Evolutionary conservation across 2,113 vertebrate species (phyloP).

Genomic region (Martes martes): DNA sequence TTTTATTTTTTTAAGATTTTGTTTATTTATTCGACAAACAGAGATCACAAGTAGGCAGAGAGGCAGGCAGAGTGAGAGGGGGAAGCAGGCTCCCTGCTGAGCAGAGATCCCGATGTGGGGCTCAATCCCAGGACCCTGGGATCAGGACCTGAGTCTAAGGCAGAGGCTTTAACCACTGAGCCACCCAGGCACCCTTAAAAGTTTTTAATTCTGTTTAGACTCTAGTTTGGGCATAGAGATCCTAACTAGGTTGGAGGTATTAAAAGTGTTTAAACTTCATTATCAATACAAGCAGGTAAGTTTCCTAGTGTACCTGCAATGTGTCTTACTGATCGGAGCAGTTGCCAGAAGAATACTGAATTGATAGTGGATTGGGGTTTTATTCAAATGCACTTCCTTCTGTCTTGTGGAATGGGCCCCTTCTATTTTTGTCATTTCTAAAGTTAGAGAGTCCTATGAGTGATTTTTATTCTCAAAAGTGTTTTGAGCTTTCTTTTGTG

Average conservation of each 20-base stretch:
- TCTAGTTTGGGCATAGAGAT: slow-evolving; percentile 46
- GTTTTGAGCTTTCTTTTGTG: not conserved
- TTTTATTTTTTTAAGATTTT: too few relatives aligned
- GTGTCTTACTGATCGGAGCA: slow-evolving; percentile 16
- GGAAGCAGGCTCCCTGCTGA: too few relatives aligned
- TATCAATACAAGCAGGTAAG: slow-evolving; percentile 30
- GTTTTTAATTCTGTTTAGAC: slow-evolving; percentile 47
- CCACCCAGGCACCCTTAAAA: not conserved
- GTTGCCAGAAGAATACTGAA: not conserved
- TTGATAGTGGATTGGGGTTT: not conserved
- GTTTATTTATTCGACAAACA: too few relatives aligned
- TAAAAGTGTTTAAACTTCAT: slow-evolving; percentile 66
- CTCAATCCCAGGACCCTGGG: too few relatives aligned
- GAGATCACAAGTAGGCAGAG: too few relatives aligned
- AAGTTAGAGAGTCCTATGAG: not conserved
- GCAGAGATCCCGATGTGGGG: too few relatives aligned
- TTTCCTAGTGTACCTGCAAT: not conserved
- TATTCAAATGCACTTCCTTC: not conserved
- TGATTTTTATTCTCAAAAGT: not conserved
- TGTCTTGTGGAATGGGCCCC: rapidly evolving
- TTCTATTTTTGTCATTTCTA: not conserved
- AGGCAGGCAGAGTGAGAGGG: too few relatives aligned
- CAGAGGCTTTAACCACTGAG: too few relatives aligned
- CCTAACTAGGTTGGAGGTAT: slow-evolving; percentile 21
- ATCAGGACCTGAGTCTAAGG: too few relatives aligned